These are phyloP conservation scores for Paelopatides confundens DNA, from an alignment of 53 echinoderm and acorn worm genomes.

Conservation along the genomic window DNA sequence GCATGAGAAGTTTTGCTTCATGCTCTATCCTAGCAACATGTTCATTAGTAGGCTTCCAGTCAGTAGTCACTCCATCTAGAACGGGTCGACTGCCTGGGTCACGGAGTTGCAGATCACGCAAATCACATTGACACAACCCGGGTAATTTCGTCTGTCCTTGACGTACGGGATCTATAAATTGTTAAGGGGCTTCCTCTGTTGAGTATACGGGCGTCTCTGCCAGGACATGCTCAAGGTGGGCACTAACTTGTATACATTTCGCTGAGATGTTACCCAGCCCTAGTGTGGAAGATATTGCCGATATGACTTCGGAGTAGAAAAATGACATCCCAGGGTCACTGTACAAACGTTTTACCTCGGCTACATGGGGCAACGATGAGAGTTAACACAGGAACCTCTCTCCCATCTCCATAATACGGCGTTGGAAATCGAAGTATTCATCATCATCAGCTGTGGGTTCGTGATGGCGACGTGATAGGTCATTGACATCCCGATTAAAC, in stretches of 20 bases:
- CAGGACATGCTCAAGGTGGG: background rate
- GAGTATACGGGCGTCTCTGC: constrained; percentile 42
- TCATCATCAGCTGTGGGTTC: background rate
- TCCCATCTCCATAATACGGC: background rate
- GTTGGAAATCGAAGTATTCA: background rate
- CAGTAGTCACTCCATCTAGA: background rate
- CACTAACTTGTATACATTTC: background rate
- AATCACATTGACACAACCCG: background rate
- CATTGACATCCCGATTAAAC: constrained; percentile 64
- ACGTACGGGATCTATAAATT: background rate
- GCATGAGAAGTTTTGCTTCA: constrained; percentile 27
- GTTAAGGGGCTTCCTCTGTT: background rate
- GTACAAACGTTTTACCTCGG: no score
- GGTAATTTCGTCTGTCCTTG: constrained; percentile 30
- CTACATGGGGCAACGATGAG: no score
- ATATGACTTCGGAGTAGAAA: background rate
- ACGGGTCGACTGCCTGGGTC: constrained; percentile 14
- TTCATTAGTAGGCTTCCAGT: background rate
- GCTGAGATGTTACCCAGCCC: background rate
- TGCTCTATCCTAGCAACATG: background rate
- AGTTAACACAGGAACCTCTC: background rate
- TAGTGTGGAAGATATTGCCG: background rate
- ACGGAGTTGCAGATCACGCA: background rate
- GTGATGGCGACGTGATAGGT: constrained; percentile 65
- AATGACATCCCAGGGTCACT: no score